These are phyloP conservation scores for Tetramorium bicarinatum DNA, from an alignment of 2,888 invertebrate genomes.

Conservation along the genomic window DNA sequence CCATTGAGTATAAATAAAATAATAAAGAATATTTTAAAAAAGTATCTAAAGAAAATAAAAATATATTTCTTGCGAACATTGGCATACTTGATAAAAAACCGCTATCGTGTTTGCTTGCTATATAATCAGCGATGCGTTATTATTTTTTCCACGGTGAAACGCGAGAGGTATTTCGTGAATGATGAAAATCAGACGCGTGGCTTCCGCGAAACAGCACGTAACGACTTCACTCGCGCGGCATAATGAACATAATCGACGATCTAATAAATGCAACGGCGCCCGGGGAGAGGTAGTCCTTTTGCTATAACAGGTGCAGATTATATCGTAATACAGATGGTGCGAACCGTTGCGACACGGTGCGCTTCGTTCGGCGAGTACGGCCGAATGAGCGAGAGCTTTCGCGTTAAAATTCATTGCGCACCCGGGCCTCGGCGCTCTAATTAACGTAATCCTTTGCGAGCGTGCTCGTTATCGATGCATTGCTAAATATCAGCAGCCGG, in stretches of 20 bases:
- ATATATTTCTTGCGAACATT: neutral
- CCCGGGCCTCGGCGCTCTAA: conserved; percentile 64
- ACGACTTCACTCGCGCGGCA: conserved; percentile 59
- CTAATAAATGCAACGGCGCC: conserved; percentile 71
- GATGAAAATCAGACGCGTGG: conserved; percentile 65
- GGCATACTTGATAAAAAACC: neutral
- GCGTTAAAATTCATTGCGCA: conserved; percentile 59
- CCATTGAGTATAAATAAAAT: neutral
- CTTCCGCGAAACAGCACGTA: conserved; percentile 65
- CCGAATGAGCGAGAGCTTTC: conserved; percentile 59
- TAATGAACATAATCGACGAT: conserved; percentile 73
- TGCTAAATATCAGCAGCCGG: conserved; percentile 68
- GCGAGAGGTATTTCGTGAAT: conserved; percentile 41
- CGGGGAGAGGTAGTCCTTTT: conserved; percentile 54
- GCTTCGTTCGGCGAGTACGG: conserved; percentile 51
- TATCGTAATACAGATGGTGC: conserved; percentile 74
- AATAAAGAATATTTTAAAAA: neutral
- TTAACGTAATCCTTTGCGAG: conserved; percentile 63
- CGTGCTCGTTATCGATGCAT: conserved; percentile 72
- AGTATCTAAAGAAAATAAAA: neutral
- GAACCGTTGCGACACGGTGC: conserved; percentile 70
- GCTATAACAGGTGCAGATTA: conserved; percentile 73
- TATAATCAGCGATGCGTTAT: conserved; percentile 34
- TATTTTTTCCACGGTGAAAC: conserved; percentile 49
- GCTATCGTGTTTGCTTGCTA: neutral